Base-by-base conservation (phyloP, 2,888 invertebrate genomes). In the Keiferia lycopersicella region DNA sequence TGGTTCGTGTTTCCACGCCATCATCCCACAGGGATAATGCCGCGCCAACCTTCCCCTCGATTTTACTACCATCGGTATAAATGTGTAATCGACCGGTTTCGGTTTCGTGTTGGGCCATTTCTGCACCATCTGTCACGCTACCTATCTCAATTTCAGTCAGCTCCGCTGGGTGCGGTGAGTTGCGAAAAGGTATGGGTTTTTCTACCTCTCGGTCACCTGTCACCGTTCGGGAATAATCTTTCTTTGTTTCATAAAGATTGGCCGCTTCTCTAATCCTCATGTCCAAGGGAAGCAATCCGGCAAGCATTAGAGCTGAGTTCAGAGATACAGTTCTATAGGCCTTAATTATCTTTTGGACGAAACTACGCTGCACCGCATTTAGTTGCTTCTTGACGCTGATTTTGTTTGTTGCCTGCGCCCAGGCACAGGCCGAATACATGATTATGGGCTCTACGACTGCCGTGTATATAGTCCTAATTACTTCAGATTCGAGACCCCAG, bases 351-450 rank as follows among this genome's bases (percentile, higher is more conserved):
- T 41, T 41, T 41, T 41, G 41, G 1, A 14, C 41, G 41, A 41
- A 41, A 8, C 41, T 14, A n/a, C 41, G 41, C 41, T 41, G 41
- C n/a, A 41, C 41, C 2, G 41, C 41, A n/a, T 41, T 41, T 3
- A 41, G 30, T 14, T 20, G 56, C 6, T 64, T 69, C 0, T 34
- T 12, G 0, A 51, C 12, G 0, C 61, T 59, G 4, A 62, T 7
- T n/a, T 41, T 41, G 14, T 12, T 1, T 14, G 41, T 41, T 14
- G 1, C 1, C 7, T n/a, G 6, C 14, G 65, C 68, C 68, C 70
- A 71, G 0, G 48, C 67, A 22, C 63, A 39, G 1, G 68, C 64
- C 6, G 66, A 68, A 14, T 56, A 56, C 56, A 26, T 26, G 2
- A 56, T 56, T 11, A 56, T 26, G 1, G 56, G 56, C n/a, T 56